Evolutionary conservation across 2,888 invertebrate species (phyloP), one percentile per base, ranked within the genome.

Genomic region (Eupeodes luniger): DNA sequence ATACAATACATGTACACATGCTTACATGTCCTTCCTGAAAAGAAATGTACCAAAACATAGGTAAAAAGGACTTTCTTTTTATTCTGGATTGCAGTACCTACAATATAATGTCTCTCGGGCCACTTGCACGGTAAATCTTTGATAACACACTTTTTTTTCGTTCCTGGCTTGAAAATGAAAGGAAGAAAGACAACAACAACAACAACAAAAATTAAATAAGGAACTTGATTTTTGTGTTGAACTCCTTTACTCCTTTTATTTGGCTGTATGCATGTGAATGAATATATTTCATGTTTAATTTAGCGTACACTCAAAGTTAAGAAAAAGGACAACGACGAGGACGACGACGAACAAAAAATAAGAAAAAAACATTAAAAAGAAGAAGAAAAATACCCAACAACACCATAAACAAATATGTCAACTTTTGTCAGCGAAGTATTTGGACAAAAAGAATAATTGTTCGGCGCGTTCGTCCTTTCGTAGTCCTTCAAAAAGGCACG

Each of bases 401-500:
- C 87, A 83, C 88, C 84, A 88, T 85, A 77, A 84, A 70, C 88
- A 88, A 88, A 85, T 84, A 81, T 81, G 84, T 88, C 86, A 87
- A 76, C 79, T 83, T 72, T 83, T 87, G 87, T 80, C 88, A 84
- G 77, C 75, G 67, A 64, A 82, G 79, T 87, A 80, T 87, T 87
- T 85, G 70, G 64, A 78, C 75, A 88, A 79, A 75, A 84, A 85
- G 78, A 81, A 85, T 85, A 85, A 88, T 88, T 85, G 70, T 81
- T 40, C 77, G 64, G 78, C 75, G 85, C 78, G 81, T 81, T 85
- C 69, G 85, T 88, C 85, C 85, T 78, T 78, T 87, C 80, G 27
- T 27, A 77, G 72, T 59, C 40, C 40, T 40, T 67, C 80, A 76
- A 81, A 61, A 67, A 77, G 67, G 83, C 87, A 87, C 87, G 84